phyloP scores from a whole-genome alignment of 2,888 invertebrate genomes.

The Oscheius onirici region DNA sequence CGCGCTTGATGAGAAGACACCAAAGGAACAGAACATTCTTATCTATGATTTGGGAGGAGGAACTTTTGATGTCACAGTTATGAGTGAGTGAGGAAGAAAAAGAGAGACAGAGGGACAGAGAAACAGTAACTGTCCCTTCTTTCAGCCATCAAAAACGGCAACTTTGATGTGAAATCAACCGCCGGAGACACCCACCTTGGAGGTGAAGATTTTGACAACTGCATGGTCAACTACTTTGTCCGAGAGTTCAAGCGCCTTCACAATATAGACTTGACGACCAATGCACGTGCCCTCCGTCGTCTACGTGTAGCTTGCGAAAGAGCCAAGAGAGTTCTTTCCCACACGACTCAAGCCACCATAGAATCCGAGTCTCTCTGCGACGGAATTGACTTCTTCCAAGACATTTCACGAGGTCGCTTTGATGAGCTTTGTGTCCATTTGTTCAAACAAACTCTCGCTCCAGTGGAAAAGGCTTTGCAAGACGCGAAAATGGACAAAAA shows the following conservation, averaged over 20 bases:
- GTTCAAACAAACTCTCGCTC: conserved; percentile 94
- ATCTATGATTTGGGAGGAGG: conserved; percentile 82
- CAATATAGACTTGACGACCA: conserved; percentile 85
- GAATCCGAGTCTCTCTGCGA: conserved; percentile 95
- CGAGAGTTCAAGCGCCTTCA: conserved; percentile 76
- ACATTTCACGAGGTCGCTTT: conserved; percentile 92
- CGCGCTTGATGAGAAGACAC: conserved; percentile 76
- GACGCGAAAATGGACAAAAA: conserved; percentile 85
- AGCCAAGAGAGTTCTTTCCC: conserved; percentile 78
- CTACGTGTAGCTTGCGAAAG: conserved; percentile 87
- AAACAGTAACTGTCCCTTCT: no score
- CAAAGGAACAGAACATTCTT: conserved; percentile 74
- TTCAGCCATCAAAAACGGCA: conserved; percentile 87
- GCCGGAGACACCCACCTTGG: conserved; percentile 85
- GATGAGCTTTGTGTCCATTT: conserved; percentile 84
- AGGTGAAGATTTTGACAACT: conserved; percentile 76
- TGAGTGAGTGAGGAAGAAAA: conserved; percentile 71
- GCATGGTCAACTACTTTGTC: conserved; percentile 74
- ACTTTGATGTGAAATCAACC: conserved; percentile 91
- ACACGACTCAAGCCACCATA: conserved; percentile 77
- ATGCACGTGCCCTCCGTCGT: conserved; percentile 89
- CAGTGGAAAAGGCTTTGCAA: conserved; percentile 83
- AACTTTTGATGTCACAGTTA: conserved; percentile 92
- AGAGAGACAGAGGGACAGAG: no score
- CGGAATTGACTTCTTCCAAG: conserved; percentile 95